Evolutionary conservation across 30 jellyfish, hydroid and myxozoan species (phyloP).

Genomic region (Aurelia sp.): DNA sequence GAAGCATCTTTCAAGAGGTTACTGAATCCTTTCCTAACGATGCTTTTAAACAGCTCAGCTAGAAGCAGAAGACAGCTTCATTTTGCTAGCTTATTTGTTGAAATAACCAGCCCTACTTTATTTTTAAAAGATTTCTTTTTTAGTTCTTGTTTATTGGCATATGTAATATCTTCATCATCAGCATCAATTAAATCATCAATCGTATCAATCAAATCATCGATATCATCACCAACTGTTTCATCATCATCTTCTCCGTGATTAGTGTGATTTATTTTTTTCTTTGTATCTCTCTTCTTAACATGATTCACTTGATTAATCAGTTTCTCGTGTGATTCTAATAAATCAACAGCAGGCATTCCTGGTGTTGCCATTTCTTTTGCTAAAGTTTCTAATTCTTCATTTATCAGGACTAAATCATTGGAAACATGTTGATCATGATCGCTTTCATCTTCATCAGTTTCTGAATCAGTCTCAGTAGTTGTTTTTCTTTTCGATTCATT

Average conservation of each 20-base stretch:
- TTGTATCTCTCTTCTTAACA: neutral
- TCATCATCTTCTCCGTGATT: neutral
- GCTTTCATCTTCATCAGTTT: slow-evolving; percentile 41
- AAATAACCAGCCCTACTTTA: slow-evolving; percentile 7
- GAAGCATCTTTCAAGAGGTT: too few relatives aligned
- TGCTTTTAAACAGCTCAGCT: too few relatives aligned
- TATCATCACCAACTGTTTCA: slow-evolving; percentile 40
- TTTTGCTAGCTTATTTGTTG: slow-evolving; percentile 9
- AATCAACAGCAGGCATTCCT: slow-evolving; percentile 75
- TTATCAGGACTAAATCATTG: neutral
- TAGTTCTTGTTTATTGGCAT: slow-evolving; percentile 25
- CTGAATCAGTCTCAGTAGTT: neutral
- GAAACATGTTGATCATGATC: too few relatives aligned
- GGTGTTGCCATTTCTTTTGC: slow-evolving; percentile 41
- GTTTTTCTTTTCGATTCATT: neutral
- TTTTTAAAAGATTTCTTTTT: slow-evolving; percentile 32
- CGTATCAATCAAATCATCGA: slow-evolving; percentile 60
- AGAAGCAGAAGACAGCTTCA: neutral
- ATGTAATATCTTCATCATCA: slow-evolving; percentile 68
- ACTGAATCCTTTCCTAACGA: too few relatives aligned
- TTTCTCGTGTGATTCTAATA: slow-evolving; percentile 19
- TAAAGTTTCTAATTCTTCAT: slow-evolving; percentile 33
- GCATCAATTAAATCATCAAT: slow-evolving; percentile 71
- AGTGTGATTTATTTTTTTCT: neutral
- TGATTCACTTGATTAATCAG: neutral